Conservation (phyloP, 2,113 vertebrate genomes). For the Peromyscus maniculatus region DNA sequence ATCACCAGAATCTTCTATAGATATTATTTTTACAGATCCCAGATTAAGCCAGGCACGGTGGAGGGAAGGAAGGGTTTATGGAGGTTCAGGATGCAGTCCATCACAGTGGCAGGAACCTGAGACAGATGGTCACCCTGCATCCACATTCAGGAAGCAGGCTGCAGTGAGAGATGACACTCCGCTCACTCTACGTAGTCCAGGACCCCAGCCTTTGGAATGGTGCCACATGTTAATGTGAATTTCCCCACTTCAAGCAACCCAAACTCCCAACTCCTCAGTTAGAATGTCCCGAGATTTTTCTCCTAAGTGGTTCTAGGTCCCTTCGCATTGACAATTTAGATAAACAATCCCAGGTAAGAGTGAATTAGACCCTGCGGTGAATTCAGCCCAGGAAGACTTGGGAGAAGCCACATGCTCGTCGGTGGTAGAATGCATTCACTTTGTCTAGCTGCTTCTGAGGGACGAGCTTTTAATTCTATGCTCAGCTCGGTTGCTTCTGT, state of each 20-base stretch:
- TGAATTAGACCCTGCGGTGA: not conserved
- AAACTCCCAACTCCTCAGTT: not conserved
- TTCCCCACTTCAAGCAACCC: not conserved
- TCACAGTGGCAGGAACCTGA: not conserved
- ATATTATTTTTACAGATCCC: not conserved
- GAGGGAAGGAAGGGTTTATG: not conserved
- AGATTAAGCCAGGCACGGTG: not conserved
- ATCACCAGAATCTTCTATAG: conserved; percentile 14
- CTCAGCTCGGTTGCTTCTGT: not conserved
- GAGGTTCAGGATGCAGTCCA: not conserved
- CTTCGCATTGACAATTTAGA: not conserved
- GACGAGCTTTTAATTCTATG: not conserved
- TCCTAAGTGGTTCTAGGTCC: not conserved
- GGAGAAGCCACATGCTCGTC: not conserved
- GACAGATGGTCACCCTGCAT: not conserved
- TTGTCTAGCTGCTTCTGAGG: not conserved
- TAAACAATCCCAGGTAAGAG: not conserved
- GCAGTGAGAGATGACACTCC: not conserved
- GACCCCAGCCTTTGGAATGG: not conserved
- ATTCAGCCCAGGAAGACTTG: not conserved
- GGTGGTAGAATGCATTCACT: not conserved
- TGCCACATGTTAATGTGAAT: not conserved
- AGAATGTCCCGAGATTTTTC: not conserved
- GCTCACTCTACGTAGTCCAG: fast-evolving
- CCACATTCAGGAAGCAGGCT: not conserved